Base-by-base conservation (phyloP, 2,797 vertebrate genomes). In the Coilia nasus region DNA sequence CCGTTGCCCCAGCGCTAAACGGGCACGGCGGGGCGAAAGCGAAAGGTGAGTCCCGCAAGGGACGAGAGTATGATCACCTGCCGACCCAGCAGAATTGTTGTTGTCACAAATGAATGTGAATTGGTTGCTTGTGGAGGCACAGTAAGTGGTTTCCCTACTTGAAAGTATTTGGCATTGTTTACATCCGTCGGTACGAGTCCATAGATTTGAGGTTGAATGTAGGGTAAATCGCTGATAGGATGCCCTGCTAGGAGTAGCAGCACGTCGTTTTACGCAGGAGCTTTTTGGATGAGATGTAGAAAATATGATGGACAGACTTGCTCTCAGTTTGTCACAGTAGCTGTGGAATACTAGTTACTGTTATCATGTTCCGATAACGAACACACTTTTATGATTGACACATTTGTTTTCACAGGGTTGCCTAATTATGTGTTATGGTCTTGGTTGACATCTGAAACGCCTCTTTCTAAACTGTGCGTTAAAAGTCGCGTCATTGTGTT, bases 31-130 rank as follows among this genome's bases (percentile, higher is more conserved):
- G 94, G 89, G 93, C 96, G 6, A 98, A 97, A 93, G 94, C 96
- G 83, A 99, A 98, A 99, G 98, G 98, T 99, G 96, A 89, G 89
- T 78, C 35, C 71, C 35, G 35, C 35, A 28, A 82, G 81, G 81
- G 12, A 57, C 46, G n/a, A 25, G 81, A 25, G 47, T 31, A 50
- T 82, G 54, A 35, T 44, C 71, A 78, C 71, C 35, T 78, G 71
- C 71, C 71, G 71, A 44, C 71, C 15, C 31, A 54, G 31, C 31
- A 15, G 0, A 78, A 78, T 78, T 21, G 71, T 44, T 44, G 25
- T 44, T 78, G 35, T 21, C 31, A 6, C 6, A 1, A 17, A 78
- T 78, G 35, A 25, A 78, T 78, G 31, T 15, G 41, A 78, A 35
- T 21, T 44, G 31, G 31, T 41, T 78, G 71, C 6, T 78, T 44